A percentile compares a stretch with the other conserved stretches of the same genome.
phyloP scores from a whole-genome alignment of 2,888 invertebrate species.

The Fabriciana adippe region DNA sequence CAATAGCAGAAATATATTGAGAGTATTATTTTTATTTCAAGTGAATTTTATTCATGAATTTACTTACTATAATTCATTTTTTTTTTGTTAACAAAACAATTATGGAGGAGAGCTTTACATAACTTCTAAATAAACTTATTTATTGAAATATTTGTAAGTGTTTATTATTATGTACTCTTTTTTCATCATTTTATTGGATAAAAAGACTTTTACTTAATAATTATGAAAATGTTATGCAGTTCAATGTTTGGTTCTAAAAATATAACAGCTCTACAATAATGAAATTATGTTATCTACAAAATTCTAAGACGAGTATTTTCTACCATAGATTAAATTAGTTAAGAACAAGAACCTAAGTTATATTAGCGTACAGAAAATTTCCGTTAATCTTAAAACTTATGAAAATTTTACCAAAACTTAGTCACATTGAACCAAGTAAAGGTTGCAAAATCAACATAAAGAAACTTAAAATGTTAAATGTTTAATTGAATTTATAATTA shows the following conservation, averaged over 20 bases:
- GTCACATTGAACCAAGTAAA: slow-evolving; percentile 51
- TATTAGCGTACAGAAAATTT: slow-evolving; percentile 49
- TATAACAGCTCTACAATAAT: not conserved
- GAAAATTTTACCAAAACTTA: slow-evolving; percentile 77
- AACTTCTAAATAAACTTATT: too few species aligned
- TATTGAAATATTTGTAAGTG: too few species aligned
- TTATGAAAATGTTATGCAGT: too few species aligned
- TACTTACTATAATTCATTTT: too few species aligned
- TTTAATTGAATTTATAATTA: not conserved
- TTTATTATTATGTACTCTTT: too few species aligned
- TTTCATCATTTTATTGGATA: too few species aligned
- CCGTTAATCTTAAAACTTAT: slow-evolving; percentile 59
- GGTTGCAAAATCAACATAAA: slow-evolving; percentile 62
- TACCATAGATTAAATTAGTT: slow-evolving; percentile 63
- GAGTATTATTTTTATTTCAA: slow-evolving; percentile 7
- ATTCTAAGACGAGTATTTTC: slow-evolving; percentile 13
- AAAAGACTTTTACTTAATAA: too few species aligned
- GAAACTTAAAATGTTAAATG: slow-evolving; percentile 35
- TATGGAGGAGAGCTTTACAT: too few species aligned
- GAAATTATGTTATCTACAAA: slow-evolving; percentile 4
- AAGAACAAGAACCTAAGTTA: slow-evolving; percentile 55
- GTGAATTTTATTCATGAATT: not conserved
- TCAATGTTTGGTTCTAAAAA: not conserved
- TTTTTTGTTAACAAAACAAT: too few species aligned
- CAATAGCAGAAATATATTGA: slow-evolving; percentile 22